Evolutionary conservation across 2,797 vertebrate genomes (phyloP).

Genomic region (Pipistrellus nathusii): DNA sequence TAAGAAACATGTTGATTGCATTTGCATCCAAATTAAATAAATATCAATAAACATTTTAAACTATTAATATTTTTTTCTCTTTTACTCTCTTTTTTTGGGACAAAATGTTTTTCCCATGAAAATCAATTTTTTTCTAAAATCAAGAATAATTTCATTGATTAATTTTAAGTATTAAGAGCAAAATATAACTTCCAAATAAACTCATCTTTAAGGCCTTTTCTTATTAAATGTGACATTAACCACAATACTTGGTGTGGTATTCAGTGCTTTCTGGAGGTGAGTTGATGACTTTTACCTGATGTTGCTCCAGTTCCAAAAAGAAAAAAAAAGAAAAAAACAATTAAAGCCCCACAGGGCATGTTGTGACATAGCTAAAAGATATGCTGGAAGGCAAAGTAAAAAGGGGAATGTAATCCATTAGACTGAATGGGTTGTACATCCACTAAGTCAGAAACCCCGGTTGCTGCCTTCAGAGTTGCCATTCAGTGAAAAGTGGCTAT

Average conservation of each 20-base stretch:
- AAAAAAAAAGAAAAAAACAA: conserved; percentile 4
- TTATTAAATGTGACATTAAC: neutral
- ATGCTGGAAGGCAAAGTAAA: neutral
- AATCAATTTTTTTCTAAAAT: neutral
- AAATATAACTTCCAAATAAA: conserved; percentile 1
- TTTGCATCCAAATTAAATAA: neutral
- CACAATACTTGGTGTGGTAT: neutral
- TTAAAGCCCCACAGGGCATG: neutral
- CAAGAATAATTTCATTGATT: neutral
- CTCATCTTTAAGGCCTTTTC: neutral
- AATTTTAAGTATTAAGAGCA: neutral
- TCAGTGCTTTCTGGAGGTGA: neutral
- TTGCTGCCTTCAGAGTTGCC: neutral
- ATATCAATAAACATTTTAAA: neutral
- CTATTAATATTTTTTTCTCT: neutral
- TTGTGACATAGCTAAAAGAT: neutral
- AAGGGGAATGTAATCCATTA: neutral
- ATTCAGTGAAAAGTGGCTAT: neutral
- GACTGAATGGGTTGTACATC: neutral
- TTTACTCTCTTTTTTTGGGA: neutral
- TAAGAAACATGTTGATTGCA: neutral
- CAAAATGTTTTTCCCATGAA: neutral
- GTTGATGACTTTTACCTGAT: neutral
- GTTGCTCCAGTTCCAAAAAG: neutral
- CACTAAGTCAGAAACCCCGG: neutral